A percentile compares a stretch with the other conserved stretches of the same genome.
Conservation (phyloP, 2,888 invertebrate genomes). For the Lepeophtheirus nordmannii region DNA sequence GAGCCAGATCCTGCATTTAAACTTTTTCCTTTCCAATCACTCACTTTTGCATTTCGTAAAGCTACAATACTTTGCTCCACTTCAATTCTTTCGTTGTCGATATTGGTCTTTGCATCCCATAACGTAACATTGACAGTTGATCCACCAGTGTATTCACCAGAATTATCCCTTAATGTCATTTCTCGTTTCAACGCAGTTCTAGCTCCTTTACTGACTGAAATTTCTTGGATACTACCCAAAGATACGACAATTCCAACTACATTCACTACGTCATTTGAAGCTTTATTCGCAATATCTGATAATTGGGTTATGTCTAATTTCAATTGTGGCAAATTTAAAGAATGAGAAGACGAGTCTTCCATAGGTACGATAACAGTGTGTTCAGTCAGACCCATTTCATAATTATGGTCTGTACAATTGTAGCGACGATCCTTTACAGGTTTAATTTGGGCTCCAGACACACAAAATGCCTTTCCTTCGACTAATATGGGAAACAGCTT, state of each 20-base stretch:
- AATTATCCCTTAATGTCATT: constrained; percentile 6
- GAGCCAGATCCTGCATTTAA: background rate
- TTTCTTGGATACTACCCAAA: background rate
- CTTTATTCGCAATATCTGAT: background rate
- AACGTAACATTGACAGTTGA: constrained; percentile 1
- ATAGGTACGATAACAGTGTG: constrained; percentile 1
- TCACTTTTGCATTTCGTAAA: background rate
- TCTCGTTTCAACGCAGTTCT: constrained; percentile 12
- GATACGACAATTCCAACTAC: constrained; percentile 5
- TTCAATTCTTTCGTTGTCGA: background rate
- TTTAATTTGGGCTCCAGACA: constrained; percentile 12
- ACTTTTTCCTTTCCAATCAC: constrained; percentile 17
- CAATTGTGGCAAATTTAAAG: background rate
- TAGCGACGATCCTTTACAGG: constrained; percentile 6
- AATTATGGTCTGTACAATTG: constrained; percentile 14
- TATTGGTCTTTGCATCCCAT: constrained; percentile 13
- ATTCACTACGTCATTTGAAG: constrained; percentile 1
- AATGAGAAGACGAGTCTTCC: background rate
- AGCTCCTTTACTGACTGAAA: background rate
- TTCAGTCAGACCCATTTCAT: constrained; percentile 9
- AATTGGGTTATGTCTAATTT: background rate
- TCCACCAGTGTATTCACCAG: background rate
- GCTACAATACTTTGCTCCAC: background rate
- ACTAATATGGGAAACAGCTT: background rate
- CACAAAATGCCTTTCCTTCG: constrained; percentile 12